Percentiles rank a stretch among this genome's conserved stretches.
Conservation (phyloP, 2,113 vertebrate species). For the Phalacrocorax pelagicus region DNA sequence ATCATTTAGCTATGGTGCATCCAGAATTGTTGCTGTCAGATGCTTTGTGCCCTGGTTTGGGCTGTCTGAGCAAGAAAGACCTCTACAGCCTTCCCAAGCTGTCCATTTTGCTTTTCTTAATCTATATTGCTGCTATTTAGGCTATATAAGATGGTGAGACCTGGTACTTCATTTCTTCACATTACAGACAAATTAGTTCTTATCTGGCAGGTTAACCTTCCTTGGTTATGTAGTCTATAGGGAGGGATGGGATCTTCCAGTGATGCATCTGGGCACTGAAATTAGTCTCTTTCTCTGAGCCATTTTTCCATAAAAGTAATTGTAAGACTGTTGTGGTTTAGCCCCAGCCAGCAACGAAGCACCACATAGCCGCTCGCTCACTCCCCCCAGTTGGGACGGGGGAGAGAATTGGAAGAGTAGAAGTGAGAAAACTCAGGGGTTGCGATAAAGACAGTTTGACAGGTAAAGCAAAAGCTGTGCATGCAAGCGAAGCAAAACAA, state of each 20-base stretch:
- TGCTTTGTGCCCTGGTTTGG: not conserved
- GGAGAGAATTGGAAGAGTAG: too few species aligned
- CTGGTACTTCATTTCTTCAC: not conserved
- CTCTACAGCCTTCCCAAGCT: not conserved
- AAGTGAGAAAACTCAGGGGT: too few species aligned
- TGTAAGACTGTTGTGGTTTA: not conserved
- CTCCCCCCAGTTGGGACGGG: too few species aligned
- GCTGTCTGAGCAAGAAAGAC: not conserved
- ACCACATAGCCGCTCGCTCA: too few species aligned
- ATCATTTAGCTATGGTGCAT: not conserved
- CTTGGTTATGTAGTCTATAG: not conserved
- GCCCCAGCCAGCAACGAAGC: too few species aligned
- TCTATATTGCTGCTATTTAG: not conserved
- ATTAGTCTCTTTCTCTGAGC: not conserved
- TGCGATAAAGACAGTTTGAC: too few species aligned
- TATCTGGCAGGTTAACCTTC: not conserved
- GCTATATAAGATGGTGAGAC: not conserved
- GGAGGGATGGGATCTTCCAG: not conserved
- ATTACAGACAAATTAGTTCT: not conserved
- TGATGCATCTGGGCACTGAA: not conserved
- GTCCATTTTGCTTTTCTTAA: not conserved
- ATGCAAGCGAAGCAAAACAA: too few species aligned
- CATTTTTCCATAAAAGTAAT: not conserved
- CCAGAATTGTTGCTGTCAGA: not conserved
- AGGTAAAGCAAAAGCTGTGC: too few species aligned